phyloP scores from a whole-genome alignment of 2,113 vertebrate genomes.

The Hippocampus mohnikei region DNA sequence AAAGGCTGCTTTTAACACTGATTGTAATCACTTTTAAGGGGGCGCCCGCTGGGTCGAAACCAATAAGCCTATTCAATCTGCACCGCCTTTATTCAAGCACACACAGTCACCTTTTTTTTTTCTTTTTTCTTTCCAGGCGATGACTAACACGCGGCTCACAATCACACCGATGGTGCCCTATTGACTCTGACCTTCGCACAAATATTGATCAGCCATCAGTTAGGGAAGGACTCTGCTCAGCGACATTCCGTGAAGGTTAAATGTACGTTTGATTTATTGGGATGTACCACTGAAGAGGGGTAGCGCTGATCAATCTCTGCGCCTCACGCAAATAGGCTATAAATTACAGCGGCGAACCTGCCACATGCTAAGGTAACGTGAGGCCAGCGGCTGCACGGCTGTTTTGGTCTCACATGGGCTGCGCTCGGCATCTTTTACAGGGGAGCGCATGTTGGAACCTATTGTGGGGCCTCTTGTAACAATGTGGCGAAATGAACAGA shows the following conservation, averaged over 20 bases:
- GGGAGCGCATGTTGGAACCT: neutral
- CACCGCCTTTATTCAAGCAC: conserved; percentile 1
- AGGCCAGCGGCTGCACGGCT: conserved; percentile 30
- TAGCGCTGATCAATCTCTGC: conserved; percentile 19
- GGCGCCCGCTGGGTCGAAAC: neutral
- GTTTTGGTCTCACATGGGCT: conserved; percentile 44
- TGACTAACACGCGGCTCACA: conserved; percentile 4
- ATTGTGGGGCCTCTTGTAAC: conserved; percentile 31
- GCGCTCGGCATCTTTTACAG: conserved; percentile 26
- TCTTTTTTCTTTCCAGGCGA: neutral
- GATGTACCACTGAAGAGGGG: neutral
- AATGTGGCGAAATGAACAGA: conserved; percentile 45
- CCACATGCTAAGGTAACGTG: conserved; percentile 17
- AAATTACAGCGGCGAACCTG: conserved; percentile 2
- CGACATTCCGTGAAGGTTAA: conserved; percentile 9
- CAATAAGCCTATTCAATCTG: conserved; percentile 16
- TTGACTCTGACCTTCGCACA: neutral
- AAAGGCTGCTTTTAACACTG: neutral
- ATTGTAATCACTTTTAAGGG: neutral
- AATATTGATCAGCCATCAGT: conserved; percentile 29
- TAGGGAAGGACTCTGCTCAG: neutral
- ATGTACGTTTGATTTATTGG: conserved; percentile 27
- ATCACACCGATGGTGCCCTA: neutral
- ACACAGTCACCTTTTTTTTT: neutral
- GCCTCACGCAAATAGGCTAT: conserved; percentile 18